phyloP scores from a whole-genome alignment of 2,888 invertebrate genomes.

The Andrena chrysosceles region DNA sequence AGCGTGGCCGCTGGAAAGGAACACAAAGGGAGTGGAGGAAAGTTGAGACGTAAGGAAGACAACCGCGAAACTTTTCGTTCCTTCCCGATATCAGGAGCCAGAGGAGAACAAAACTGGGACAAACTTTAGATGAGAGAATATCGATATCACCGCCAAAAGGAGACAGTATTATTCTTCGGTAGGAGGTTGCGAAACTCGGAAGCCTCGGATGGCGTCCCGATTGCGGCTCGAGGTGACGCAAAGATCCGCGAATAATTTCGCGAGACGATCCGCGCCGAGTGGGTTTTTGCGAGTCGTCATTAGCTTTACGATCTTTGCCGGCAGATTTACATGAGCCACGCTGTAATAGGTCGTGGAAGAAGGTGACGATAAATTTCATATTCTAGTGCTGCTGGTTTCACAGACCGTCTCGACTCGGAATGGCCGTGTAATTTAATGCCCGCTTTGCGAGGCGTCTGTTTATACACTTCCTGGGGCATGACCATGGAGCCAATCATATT shows the following conservation, averaged over 20 bases:
- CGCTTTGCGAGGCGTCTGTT: slow-evolving; percentile 72
- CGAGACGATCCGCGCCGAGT: slow-evolving; percentile 18
- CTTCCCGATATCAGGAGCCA: slow-evolving; percentile 48
- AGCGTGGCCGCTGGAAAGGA: slow-evolving; percentile 19
- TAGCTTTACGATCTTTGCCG: slow-evolving; percentile 77
- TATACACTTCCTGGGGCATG: slow-evolving; percentile 60
- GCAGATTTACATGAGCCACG: slow-evolving; percentile 76
- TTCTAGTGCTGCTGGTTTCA: slow-evolving; percentile 73
- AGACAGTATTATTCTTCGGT: slow-evolving; percentile 51
- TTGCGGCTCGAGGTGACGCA: background rate
- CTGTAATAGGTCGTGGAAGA: slow-evolving; percentile 73
- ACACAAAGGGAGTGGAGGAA: slow-evolving; percentile 10
- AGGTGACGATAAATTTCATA: slow-evolving; percentile 79
- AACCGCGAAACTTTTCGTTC: slow-evolving; percentile 66
- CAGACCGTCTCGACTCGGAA: slow-evolving; percentile 48
- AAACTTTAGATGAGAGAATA: slow-evolving; percentile 64
- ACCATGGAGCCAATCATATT: slow-evolving; percentile 62
- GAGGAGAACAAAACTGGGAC: slow-evolving; percentile 55
- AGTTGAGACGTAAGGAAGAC: slow-evolving; percentile 18
- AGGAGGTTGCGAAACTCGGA: slow-evolving; percentile 39
- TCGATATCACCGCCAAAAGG: slow-evolving; percentile 49
- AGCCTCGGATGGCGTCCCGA: slow-evolving; percentile 14
- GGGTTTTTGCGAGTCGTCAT: slow-evolving; percentile 68
- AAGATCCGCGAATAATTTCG: slow-evolving; percentile 29
- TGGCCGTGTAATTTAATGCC: slow-evolving; percentile 73